phyloP scores from a whole-genome alignment of 1,140 invertebrate species.

The Drosophila miranda region DNA sequence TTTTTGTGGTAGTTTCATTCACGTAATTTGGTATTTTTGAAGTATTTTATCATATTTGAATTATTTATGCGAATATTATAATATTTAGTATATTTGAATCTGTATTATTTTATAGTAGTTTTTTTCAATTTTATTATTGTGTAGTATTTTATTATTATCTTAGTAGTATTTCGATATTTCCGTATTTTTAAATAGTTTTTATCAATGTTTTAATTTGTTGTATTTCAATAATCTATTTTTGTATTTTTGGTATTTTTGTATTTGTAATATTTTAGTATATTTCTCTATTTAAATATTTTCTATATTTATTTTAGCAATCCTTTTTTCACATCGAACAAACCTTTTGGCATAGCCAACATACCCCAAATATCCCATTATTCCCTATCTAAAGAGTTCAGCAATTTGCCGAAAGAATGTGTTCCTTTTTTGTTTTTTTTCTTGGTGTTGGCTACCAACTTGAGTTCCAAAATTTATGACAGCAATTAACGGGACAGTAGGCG shows the following conservation, averaged over 20 bases:
- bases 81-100: no score
- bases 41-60: no score
- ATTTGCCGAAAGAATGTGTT: conserved; percentile 45
- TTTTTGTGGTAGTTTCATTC: no score
- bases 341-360: conserved; percentile 25
- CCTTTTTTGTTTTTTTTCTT: neutral
- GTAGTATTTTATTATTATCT: neutral
- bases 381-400: conserved; percentile 10
- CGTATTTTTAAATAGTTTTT: no score
- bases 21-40: no score
- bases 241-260: no score
- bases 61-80: no score
- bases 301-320: neutral
- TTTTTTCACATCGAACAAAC: conserved; percentile 6
- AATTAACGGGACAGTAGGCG: conserved; percentile 67
- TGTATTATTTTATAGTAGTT: neutral
- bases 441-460: conserved; percentile 30
- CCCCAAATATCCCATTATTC: conserved; percentile 25
- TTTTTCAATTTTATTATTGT: neutral
- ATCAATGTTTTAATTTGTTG: no score
- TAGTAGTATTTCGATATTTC: no score
- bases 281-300: no score
- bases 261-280: no score
- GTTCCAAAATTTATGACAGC: conserved; percentile 68
- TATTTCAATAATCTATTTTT: no score